phyloP scores from a whole-genome alignment of 2,797 vertebrate genomes.

The Thamnophis elegans region DNA sequence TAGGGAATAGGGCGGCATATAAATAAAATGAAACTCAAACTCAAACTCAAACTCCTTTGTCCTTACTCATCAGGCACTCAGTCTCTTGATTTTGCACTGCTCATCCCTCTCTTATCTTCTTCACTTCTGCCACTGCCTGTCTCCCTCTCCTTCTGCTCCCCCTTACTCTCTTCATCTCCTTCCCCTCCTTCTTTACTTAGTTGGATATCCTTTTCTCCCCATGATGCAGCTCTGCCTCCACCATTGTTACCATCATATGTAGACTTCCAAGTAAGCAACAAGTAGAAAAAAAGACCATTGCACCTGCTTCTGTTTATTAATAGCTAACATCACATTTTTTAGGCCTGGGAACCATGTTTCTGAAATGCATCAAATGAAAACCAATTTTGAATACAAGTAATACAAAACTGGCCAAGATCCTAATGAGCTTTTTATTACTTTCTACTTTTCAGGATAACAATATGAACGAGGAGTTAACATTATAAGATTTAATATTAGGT shows the following conservation, averaged over 20 bases:
- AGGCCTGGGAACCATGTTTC: neutral
- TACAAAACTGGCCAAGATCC: neutral
- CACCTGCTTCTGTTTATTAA: neutral
- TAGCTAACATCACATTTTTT: neutral
- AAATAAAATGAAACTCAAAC: no score
- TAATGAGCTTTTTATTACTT: neutral
- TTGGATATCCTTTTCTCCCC: neutral
- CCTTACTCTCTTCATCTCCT: neutral
- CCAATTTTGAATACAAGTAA: neutral
- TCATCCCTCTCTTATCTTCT: neutral
- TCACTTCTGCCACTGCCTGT: neutral
- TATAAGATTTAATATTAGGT: slow-evolving; percentile 16
- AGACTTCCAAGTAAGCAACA: neutral
- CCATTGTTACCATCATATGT: neutral
- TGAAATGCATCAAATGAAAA: neutral
- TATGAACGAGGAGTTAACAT: slow-evolving; percentile 29
- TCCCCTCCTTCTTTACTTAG: neutral
- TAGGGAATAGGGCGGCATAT: no score
- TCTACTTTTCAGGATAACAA: neutral
- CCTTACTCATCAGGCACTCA: neutral
- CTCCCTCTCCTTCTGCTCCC: neutral
- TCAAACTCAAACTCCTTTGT: no score
- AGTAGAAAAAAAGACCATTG: neutral
- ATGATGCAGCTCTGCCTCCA: neutral
- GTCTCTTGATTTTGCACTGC: neutral